Base-by-base conservation (phyloP, 2,888 invertebrate genomes). In the Globia sparganii region DNA sequence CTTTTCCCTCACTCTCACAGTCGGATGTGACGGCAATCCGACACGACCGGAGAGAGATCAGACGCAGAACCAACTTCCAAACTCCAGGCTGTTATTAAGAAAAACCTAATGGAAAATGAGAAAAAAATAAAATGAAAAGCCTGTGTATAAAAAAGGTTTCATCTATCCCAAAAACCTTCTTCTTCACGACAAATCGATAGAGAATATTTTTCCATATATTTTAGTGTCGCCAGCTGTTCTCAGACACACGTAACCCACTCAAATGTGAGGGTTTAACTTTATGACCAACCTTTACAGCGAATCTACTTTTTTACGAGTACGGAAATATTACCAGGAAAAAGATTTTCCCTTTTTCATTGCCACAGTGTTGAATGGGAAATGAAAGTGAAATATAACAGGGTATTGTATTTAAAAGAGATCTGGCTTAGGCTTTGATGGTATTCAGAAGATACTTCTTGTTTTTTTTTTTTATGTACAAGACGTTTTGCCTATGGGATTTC, bases 251-350 rank as follows among this genome's bases (percentile, higher is more conserved):
- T 72, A 78, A 61, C 64, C 73, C 37, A 77, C 11, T 65, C 58
- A 77, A 62, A 82, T 61, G 72, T 28, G 70, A 72, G 68, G 81
- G 81, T 80, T 81, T 73, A 70, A 73, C 56, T 86, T 86, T 86
- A 87, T 75, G 77, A 75, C 64, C 72, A 76, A 70, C 74, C 68
- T 70, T 87, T 78, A 85, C 74, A 72, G 71, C 70, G 46, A 73
- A 72, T 71, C 69, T 62, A 83, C 65, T 81, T 58, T 76, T 87
- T 86, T 83, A 87, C 58, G 72, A 70, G 74, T 34, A 59, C 70
- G 56, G 68, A 83, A 83, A 77, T 81, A 73, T 85, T 71, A 61
- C 61, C 53, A 69, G 62, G 65, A 70, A 77, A 78, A 78, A 65
- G 40, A 56, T 43, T 74, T 71, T 46, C 13, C 34, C 13, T 49